Conservation (phyloP, 2,797 vertebrate species). For the Emydoidea blandingii region DNA sequence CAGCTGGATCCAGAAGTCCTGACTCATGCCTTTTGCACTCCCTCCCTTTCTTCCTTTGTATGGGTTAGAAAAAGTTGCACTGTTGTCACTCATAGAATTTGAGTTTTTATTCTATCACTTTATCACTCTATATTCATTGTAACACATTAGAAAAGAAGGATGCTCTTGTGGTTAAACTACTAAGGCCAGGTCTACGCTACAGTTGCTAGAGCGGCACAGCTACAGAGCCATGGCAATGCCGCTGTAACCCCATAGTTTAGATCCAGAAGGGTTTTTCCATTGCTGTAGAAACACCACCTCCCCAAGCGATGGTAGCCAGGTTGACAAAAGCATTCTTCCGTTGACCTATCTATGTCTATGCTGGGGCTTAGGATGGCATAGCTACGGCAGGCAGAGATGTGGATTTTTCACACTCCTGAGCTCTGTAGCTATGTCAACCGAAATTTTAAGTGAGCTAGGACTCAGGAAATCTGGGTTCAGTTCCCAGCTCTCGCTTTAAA, state of each 20-base stretch:
- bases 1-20: background rate
- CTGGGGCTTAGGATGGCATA: background rate
- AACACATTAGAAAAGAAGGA: background rate
- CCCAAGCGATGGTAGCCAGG: background rate
- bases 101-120: background rate
- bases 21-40: background rate
- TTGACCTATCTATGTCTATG: too few relatives aligned
- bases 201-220: too few relatives aligned
- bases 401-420: background rate
- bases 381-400: background rate
- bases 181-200: too few relatives aligned
- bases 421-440: background rate
- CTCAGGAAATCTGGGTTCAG: background rate
- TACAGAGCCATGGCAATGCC: too few relatives aligned
- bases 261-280: background rate
- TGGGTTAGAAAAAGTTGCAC: background rate
- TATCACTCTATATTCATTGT: background rate
- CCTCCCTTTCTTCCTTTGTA: background rate
- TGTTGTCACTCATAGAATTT: background rate
- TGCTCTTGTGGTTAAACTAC: background rate
- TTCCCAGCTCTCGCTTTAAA: background rate
- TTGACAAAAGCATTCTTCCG: background rate
- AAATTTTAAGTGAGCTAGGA: background rate
- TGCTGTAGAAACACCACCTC: background rate
- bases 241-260: background rate